phyloP scores from a whole-genome alignment of 2,113 vertebrate species.

The Argyrosomus japonicus region DNA sequence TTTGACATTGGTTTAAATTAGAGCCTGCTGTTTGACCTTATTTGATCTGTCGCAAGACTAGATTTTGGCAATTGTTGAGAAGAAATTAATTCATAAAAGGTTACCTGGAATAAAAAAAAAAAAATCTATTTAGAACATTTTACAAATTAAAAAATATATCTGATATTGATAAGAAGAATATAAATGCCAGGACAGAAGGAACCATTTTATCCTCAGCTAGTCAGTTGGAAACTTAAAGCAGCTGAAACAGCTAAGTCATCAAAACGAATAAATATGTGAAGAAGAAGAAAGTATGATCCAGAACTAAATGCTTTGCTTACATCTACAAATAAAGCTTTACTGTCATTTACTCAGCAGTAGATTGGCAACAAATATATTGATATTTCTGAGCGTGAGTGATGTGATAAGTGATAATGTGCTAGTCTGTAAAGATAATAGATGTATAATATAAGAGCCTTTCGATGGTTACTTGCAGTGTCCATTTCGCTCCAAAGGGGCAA shows the following conservation, averaged over 20 bases:
- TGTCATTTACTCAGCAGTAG: not conserved
- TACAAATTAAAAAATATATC: not conserved
- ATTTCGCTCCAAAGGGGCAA: not conserved
- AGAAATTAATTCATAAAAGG: not conserved
- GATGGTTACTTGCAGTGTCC: not conserved
- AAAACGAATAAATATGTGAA: constrained; percentile 1
- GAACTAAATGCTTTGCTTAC: too few relatives aligned
- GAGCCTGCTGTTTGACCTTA: not conserved
- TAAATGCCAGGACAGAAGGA: too few relatives aligned
- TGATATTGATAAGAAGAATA: not conserved
- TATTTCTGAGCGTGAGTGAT: not conserved
- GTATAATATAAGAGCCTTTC: not conserved
- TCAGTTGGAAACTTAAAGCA: not conserved
- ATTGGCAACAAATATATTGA: not conserved
- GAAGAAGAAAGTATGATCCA: not conserved
- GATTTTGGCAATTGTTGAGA: not conserved
- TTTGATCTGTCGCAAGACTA: not conserved
- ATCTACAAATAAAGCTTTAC: not conserved
- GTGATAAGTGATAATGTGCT: too few relatives aligned
- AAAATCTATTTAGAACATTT: not conserved
- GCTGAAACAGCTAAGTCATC: not conserved
- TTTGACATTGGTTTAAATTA: not conserved
- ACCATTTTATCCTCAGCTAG: not conserved
- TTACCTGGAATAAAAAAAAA: not conserved
- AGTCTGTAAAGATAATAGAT: not conserved